Conservation (phyloP, 2,888 invertebrate species). For the Andrena hattorfiana region DNA sequence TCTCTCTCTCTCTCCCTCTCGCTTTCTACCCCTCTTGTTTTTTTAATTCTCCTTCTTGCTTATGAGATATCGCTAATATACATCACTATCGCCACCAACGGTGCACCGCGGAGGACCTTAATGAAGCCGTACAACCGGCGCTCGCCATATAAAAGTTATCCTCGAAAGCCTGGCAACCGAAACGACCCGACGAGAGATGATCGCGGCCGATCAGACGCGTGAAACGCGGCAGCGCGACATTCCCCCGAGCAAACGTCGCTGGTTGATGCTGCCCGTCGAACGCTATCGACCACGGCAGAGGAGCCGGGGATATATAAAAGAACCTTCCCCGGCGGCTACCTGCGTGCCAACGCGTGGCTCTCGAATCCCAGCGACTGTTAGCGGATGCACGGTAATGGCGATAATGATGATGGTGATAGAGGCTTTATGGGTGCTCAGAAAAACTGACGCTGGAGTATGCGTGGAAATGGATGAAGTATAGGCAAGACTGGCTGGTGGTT, state of each 20-base stretch:
- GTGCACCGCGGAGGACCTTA: slow-evolving; percentile 72
- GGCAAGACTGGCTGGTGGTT: slow-evolving; percentile 34
- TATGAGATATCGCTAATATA: slow-evolving; percentile 81
- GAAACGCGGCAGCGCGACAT: slow-evolving; percentile 70
- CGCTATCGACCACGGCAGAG: slow-evolving; percentile 52
- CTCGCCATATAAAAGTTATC: slow-evolving; percentile 59
- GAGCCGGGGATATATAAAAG: slow-evolving; percentile 34
- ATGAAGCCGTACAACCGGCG: slow-evolving; percentile 76
- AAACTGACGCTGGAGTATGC: slow-evolving; percentile 65
- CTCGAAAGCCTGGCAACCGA: slow-evolving; percentile 17
- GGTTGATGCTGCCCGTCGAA: slow-evolving; percentile 57
- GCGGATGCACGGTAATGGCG: slow-evolving; percentile 72
- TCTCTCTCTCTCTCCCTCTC: slow-evolving; percentile 30
- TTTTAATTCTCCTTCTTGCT: slow-evolving; percentile 54
- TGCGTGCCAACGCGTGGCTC: slow-evolving; percentile 70
- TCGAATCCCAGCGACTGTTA: slow-evolving; percentile 59
- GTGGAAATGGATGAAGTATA: slow-evolving; percentile 65
- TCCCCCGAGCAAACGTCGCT: slow-evolving; percentile 71
- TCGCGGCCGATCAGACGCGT: slow-evolving; percentile 64
- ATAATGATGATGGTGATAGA: slow-evolving; percentile 75
- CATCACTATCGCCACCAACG: slow-evolving; percentile 82
- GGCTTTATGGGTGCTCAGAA: slow-evolving; percentile 71
- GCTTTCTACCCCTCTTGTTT: slow-evolving; percentile 12
- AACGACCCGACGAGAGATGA: slow-evolving; percentile 61
- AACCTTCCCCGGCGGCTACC: slow-evolving; percentile 44